phyloP scores from a whole-genome alignment of 2,888 invertebrate species.

The Caenorhabditis sp. region DNA sequence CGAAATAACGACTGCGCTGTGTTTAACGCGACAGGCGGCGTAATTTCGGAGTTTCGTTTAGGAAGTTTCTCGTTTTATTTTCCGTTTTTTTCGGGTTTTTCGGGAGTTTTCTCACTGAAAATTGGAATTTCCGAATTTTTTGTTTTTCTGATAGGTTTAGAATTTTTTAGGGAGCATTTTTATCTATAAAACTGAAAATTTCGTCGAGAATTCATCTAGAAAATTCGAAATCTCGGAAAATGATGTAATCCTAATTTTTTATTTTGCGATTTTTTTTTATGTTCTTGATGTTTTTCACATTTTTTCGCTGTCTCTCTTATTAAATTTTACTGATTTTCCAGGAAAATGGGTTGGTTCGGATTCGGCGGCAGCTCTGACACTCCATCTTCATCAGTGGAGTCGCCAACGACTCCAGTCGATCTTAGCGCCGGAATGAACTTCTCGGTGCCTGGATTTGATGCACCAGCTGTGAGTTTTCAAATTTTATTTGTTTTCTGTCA shows the following conservation, averaged over 20 bases:
- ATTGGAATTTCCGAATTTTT: too few species aligned
- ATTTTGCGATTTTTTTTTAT: neutral
- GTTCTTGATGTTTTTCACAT: neutral
- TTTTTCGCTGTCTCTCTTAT: neutral
- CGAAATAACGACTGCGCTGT: constrained; percentile 38
- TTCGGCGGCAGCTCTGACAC: constrained; percentile 64
- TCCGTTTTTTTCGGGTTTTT: constrained; percentile 10
- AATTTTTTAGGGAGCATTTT: neutral
- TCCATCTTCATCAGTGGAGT: constrained; percentile 64
- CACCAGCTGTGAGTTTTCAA: constrained; percentile 38
- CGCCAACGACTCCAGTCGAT: constrained; percentile 64
- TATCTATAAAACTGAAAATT: neutral
- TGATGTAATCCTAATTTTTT: constrained; percentile 43
- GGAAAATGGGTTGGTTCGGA: constrained; percentile 74
- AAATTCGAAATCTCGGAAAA: neutral
- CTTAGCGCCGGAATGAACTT: constrained; percentile 68
- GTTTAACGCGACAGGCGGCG: constrained; percentile 44
- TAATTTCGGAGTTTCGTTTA: constrained; percentile 51
- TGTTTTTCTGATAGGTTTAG: neutral
- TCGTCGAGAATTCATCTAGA: neutral
- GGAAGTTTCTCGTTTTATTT: neutral
- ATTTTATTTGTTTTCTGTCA: too few species aligned
- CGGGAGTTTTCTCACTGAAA: too few species aligned
- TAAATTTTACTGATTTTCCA: neutral
- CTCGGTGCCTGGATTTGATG: constrained; percentile 62